These are phyloP conservation scores for Listronotus oregonensis DNA, from an alignment of 1,140 invertebrate species.

Conservation along the genomic window DNA sequence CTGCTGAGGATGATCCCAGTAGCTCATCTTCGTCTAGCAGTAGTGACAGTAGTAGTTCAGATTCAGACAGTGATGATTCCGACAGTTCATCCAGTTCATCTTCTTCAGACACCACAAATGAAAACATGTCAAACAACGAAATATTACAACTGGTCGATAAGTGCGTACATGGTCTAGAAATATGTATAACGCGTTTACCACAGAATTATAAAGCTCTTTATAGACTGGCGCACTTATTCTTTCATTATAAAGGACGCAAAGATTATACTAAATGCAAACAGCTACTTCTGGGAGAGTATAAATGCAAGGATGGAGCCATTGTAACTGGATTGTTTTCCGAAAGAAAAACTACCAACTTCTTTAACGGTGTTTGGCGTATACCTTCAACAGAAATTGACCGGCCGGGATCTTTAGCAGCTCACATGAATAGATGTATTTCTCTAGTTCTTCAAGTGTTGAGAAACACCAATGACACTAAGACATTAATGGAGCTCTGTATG, in stretches of 20 bases:
- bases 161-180: constrained; percentile 66
- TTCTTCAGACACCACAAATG: constrained; percentile 43
- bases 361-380: constrained; percentile 92
- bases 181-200: constrained; percentile 83
- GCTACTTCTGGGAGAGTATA: constrained; percentile 71
- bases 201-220: constrained; percentile 94
- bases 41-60: constrained; percentile 43
- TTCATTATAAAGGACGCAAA: constrained; percentile 71
- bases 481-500: constrained; percentile 79
- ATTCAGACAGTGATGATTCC: constrained; percentile 50
- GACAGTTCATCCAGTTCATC: constrained; percentile 48
- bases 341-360: constrained; percentile 84
- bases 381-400: constrained; percentile 88
- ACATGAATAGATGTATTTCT: constrained; percentile 84
- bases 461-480: constrained; percentile 77
- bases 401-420: constrained; percentile 87
- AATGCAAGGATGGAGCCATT: constrained; percentile 65
- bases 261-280: constrained; percentile 72
- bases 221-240: constrained; percentile 82
- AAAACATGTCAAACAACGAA: constrained; percentile 49
- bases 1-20: constrained; percentile 37
- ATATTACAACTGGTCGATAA: constrained; percentile 48
- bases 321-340: constrained; percentile 84
- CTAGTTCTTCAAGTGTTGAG: constrained; percentile 81
- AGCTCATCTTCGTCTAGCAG: constrained; percentile 37